Conservation (phyloP, 2,888 invertebrate genomes). For the Anthoptus insignis region DNA sequence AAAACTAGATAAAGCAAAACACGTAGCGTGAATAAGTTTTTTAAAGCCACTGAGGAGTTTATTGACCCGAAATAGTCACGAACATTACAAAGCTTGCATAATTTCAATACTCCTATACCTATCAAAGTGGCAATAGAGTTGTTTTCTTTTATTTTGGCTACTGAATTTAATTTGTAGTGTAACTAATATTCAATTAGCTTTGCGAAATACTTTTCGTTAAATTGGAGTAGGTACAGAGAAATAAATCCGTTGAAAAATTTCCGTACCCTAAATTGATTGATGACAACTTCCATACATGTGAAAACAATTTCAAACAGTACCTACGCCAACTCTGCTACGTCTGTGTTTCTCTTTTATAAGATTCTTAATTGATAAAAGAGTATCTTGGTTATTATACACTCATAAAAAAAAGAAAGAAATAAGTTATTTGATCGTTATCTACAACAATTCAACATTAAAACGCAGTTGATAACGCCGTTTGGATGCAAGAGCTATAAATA, state of each 20-base stretch:
- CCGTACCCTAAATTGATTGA: too few species aligned
- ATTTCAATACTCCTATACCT: not conserved
- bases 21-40: too few species aligned
- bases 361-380: not conserved
- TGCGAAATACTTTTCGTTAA: not conserved
- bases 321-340: too few species aligned
- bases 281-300: too few species aligned
- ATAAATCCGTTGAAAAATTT: too few species aligned
- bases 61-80: not conserved
- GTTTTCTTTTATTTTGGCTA: not conserved
- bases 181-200: constrained; percentile 5
- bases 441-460: constrained; percentile 1
- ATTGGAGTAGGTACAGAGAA: not conserved
- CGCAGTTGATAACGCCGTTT: not conserved
- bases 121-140: not conserved
- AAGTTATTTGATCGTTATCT: not conserved
- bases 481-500: constrained; percentile 13
- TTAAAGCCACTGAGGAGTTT: not conserved
- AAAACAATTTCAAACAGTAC: not conserved
- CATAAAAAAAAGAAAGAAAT: not conserved
- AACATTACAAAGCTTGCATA: not conserved
- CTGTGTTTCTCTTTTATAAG: not conserved
- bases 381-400: not conserved
- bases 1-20: too few species aligned
- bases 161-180: not conserved